Base-by-base conservation (phyloP, 2,797 vertebrate species). In the Enteromius radiatus region DNA sequence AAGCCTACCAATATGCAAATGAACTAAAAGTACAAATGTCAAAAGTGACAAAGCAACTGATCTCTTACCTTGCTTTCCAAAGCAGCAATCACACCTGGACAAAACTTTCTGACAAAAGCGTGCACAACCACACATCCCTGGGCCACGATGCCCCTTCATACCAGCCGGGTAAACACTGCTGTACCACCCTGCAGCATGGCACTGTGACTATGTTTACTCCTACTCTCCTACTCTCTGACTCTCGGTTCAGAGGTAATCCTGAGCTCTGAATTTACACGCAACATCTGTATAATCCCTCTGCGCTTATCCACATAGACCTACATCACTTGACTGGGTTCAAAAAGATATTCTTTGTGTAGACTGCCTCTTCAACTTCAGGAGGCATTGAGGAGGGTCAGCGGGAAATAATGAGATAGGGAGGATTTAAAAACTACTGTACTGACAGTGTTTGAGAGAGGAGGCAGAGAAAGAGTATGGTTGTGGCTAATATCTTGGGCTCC, bases 31-130 rank as follows among this genome's bases (percentile, higher is more conserved):
- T 63, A 9, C 14, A 28, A 17, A 63, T 17, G 14, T 14, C 3
- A 33, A 64, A 77, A 47, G 23, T n/a, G 26, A 19, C 17, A 45
- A 38, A 77, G 63, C 23, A 68, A 54, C 76, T 12, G 31, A 81
- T 19, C 88, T 91, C 95, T 81, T 94, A 97, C 96, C 96, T 96
- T 93, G 91, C 90, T 92, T 92, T 90, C 80, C 91, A 85, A 90
- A 90, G 91, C 96, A 97, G 94, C 96, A 97, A 88, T 94, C 94
- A 92, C 96, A 96, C 93, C 94, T 95, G 88, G 93, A 87, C 93
- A 96, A 92, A 90, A 97, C 94, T 93, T 97, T 97, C 86, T 95
- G 93, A 92, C 96, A 96, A 92, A 97, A 93, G 90, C 94, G 93
- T 86, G 92, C 93, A 93, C 97, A 97, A 87, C 95, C 95, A 90